Conservation (phyloP, 2,113 vertebrate genomes). For the Megalops atlanticus region DNA sequence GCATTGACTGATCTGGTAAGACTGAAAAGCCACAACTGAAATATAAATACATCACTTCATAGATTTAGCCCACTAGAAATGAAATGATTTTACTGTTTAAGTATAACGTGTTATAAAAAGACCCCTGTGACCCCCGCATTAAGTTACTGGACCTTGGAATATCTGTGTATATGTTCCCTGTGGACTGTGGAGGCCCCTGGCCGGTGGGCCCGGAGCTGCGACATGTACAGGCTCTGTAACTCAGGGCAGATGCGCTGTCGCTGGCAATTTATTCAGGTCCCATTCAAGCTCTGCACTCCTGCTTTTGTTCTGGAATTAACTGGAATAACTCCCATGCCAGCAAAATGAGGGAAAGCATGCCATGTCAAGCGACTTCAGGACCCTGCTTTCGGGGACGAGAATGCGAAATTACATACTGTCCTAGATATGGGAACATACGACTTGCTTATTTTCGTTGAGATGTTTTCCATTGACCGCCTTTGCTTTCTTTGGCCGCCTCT, state of each 20-base stretch:
- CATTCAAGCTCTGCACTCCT: slow-evolving; percentile 35
- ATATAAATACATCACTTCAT: too few species aligned
- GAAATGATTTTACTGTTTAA: neutral
- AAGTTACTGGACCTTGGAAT: too few species aligned
- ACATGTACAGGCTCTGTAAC: slow-evolving; percentile 40
- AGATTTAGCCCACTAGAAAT: neutral
- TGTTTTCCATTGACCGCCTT: neutral
- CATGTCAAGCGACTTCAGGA: slow-evolving; percentile 56
- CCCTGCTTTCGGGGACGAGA: slow-evolving; percentile 57
- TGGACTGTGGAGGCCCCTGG: neutral
- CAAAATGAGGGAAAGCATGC: slow-evolving; percentile 46
- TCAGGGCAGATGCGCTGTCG: slow-evolving; percentile 67
- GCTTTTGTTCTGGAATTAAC: slow-evolving; percentile 52
- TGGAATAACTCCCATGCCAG: slow-evolving; percentile 39
- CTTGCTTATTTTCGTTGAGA: neutral
- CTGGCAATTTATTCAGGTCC: slow-evolving; percentile 52
- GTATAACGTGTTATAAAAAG: neutral
- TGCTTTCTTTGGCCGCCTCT: neutral
- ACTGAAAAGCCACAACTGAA: too few species aligned
- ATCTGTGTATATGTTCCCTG: too few species aligned
- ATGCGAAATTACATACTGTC: slow-evolving; percentile 56
- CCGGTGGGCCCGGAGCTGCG: neutral
- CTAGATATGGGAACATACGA: slow-evolving; percentile 48
- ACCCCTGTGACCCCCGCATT: too few species aligned
- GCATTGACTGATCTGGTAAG: neutral